Evolutionary conservation across 2,797 vertebrate species (phyloP).

Genomic region (Scomberomorus guttatus): DNA sequence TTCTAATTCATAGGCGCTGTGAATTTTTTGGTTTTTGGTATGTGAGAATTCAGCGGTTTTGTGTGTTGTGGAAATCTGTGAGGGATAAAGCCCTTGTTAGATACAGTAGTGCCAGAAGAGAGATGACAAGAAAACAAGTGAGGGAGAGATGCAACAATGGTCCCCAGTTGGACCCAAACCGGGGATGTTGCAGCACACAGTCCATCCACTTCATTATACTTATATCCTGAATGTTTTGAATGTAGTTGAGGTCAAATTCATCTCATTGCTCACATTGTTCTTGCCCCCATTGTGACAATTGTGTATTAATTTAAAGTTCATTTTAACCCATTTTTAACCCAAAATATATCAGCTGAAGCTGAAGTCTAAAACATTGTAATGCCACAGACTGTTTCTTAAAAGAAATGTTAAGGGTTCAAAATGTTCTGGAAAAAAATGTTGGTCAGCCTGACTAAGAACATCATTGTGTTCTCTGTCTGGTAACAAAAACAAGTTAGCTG

Average conservation of each 20-base stretch:
- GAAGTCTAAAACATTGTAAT: neutral
- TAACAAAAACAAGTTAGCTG: neutral
- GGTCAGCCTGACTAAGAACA: neutral
- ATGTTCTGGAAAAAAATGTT: neutral
- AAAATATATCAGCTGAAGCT: neutral
- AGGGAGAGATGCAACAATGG: too few species aligned
- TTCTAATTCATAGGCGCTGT: neutral
- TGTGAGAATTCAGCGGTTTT: too few species aligned
- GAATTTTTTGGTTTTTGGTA: constrained; percentile 10
- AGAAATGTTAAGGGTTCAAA: neutral
- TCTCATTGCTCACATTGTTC: neutral
- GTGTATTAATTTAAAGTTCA: neutral
- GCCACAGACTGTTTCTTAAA: neutral
- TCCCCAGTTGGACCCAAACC: too few species aligned
- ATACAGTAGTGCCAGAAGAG: too few species aligned
- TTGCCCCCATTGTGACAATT: neutral
- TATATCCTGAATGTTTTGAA: neutral
- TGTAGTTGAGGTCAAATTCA: neutral
- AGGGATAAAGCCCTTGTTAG: too few species aligned
- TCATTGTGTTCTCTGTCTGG: neutral
- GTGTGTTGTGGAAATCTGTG: too few species aligned
- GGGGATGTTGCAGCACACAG: too few species aligned
- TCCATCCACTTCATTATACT: neutral
- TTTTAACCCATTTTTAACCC: neutral
- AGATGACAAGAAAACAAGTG: neutral